These are phyloP conservation scores for Sceloporus tristichus DNA, from an alignment of 2,113 vertebrate genomes.

Conservation along the genomic window DNA sequence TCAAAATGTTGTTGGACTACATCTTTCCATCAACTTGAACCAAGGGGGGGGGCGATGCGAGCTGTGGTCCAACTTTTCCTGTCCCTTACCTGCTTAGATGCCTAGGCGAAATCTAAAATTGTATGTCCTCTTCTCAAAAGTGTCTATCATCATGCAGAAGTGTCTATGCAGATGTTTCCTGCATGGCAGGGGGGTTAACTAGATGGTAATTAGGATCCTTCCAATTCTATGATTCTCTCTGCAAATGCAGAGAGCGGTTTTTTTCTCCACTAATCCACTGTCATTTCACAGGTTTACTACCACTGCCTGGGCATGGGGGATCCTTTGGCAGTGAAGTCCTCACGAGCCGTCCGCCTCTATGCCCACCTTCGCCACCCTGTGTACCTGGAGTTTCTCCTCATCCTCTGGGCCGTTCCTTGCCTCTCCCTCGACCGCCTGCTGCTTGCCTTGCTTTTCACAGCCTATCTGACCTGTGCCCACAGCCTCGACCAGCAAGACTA, in stretches of 20 bases:
- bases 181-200: no score
- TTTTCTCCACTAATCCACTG: background rate
- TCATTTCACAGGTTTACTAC: slow-evolving; percentile 86
- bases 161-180: background rate
- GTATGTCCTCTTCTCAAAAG: background rate
- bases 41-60: no score
- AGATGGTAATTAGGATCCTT: no score
- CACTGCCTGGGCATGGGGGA: slow-evolving; percentile 85
- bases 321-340: slow-evolving; percentile 84
- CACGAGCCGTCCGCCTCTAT: slow-evolving; percentile 81
- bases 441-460: slow-evolving; percentile 81
- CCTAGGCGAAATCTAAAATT: no score
- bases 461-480: slow-evolving; percentile 86
- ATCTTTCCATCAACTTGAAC: no score
- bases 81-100: no score
- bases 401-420: slow-evolving; percentile 89
- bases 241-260: background rate
- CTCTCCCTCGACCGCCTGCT: slow-evolving; percentile 87
- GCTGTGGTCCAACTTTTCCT: no score
- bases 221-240: no score
- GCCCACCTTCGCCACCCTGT: slow-evolving; percentile 90
- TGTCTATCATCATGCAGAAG: no score
- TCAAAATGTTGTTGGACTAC: no score
- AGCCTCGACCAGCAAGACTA: slow-evolving; percentile 89
- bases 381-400: slow-evolving; percentile 86